Conservation (phyloP, 35 echinoderm and acorn worm genomes). For the Stichopus chloronotus region DNA sequence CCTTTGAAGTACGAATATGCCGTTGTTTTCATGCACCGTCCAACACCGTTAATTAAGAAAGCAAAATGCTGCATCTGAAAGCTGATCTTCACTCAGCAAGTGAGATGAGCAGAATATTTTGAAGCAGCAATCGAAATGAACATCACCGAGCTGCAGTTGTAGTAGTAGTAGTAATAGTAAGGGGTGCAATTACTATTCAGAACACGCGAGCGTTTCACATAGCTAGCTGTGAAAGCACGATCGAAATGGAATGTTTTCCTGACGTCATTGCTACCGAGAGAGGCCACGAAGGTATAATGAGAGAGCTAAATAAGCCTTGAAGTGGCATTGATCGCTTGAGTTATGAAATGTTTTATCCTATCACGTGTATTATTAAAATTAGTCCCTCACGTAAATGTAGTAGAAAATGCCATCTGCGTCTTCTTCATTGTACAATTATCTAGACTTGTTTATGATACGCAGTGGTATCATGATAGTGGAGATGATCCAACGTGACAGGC, state of each 20-base stretch:
- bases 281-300: conserved; percentile 5
- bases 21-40: no score
- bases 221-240: background rate
- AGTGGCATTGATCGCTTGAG: background rate
- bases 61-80: background rate
- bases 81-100: background rate
- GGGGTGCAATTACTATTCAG: background rate
- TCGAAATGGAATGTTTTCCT: conserved; percentile 35
- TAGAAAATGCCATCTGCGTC: no score
- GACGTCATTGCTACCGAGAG: conserved; percentile 28
- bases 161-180: no score
- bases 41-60: no score
- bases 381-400: no score
- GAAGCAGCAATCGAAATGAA: background rate
- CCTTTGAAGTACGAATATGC: no score
- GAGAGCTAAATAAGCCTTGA: background rate
- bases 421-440: no score
- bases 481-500: no score
- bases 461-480: no score
- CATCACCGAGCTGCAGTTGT: background rate
- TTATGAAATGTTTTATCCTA: background rate
- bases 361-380: no score
- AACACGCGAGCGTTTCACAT: background rate
- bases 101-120: conserved; percentile 22
- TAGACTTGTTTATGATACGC: no score